Percentiles rank a stretch among this genome's conserved stretches.
phyloP scores from a whole-genome alignment of 1,140 invertebrate genomes.

The Polypedilum pembai region DNA sequence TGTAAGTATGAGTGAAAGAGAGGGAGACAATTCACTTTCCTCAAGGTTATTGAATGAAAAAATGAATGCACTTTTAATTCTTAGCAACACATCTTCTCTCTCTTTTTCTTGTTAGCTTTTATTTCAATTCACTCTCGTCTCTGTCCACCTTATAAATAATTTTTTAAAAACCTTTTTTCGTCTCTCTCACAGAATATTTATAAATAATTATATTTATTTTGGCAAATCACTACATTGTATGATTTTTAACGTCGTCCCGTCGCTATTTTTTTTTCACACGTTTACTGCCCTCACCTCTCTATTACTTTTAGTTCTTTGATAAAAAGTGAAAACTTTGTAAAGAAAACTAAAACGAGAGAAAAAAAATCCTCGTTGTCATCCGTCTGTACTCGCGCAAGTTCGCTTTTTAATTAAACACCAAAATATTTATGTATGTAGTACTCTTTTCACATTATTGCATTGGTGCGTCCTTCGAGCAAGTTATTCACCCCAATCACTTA shows the following conservation, averaged over 20 bases:
- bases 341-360: neutral
- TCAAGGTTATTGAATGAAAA: constrained; percentile 17
- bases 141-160: neutral
- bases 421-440: constrained; percentile 7
- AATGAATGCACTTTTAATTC: neutral
- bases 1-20: too few relatives aligned
- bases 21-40: neutral
- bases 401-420: constrained; percentile 25
- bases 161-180: neutral
- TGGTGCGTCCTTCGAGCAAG: constrained; percentile 20
- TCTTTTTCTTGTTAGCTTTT: neutral
- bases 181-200: neutral
- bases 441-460: neutral
- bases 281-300: neutral
- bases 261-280: neutral
- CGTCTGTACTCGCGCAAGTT: constrained; percentile 4
- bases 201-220: neutral
- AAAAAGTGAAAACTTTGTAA: neutral
- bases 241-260: neutral
- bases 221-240: neutral
- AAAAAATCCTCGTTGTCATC: neutral
- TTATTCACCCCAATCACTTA: constrained; percentile 22
- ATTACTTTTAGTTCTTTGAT: neutral
- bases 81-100: neutral
- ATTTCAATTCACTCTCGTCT: neutral